Base-by-base conservation (phyloP, 2,113 vertebrate species). In the Passer montanus region DNA sequence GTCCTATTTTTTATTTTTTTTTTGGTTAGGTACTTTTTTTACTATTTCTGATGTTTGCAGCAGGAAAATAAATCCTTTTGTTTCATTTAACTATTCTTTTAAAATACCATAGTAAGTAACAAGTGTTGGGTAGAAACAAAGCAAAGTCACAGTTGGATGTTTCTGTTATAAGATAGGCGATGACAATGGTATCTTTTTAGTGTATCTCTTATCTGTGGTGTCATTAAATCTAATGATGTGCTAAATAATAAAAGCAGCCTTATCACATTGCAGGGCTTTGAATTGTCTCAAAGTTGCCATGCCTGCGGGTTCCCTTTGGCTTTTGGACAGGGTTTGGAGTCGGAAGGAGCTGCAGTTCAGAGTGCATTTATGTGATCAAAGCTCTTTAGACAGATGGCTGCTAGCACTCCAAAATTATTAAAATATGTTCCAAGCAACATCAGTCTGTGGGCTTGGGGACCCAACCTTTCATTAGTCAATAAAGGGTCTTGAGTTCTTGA, bases 401-500 rank as follows among this genome's bases (percentile, higher is more conserved):
- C 93, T 94, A 93, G 87, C 95, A 89, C 90, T 94, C 79, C 83
- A 96, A 90, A 97, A 95, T 96, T 68, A 96, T 97, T 96, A 95
- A 96, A 96, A 94, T 94, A 90, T 96, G 92, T 96, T 96, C 95
- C 93, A 92, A 78, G 86, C 90, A 96, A 94, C 87, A 96, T 95
- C 90, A 93, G 95, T 87, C 89, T 95, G 73, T 58, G 93, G 94
- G 93, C 95, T 96, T 96, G 92, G 93, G 95, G 92, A 97, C 96
- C 83, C 92, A 95, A 92, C 92, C 95, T 97, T 95, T 94, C 94
- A 92, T 96, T 96, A 96, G 93, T 96, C 96, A 97, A 97, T 96
- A 96, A 97, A 96, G 93, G 64, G 92, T 94, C 90, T 81, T 95
- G 93, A 94, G 80, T 94, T 96, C 91, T 93, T 94, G 96, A 96